Percentiles rank a stretch among this genome's conserved stretches.
Conservation (phyloP, 2,797 vertebrate genomes). For the Lepidocolaptes lacrymiger region DNA sequence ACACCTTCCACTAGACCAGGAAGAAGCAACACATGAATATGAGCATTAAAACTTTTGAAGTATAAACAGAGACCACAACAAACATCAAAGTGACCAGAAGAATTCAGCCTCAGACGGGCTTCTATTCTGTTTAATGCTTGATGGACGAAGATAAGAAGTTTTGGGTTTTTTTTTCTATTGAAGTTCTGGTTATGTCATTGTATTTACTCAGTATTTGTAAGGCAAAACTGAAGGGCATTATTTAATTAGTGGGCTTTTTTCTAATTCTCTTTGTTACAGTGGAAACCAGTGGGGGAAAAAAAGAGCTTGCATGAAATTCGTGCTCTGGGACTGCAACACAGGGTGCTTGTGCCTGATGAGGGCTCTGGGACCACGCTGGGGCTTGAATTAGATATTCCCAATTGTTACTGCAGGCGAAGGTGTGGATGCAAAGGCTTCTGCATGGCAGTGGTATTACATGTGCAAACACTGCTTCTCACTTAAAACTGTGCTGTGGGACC, state of each 20-base stretch:
- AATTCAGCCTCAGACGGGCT: neutral
- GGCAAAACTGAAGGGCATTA: neutral
- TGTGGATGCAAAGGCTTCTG: neutral
- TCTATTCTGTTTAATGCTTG: neutral
- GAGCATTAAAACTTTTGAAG: neutral
- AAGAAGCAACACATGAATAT: neutral
- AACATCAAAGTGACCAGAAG: conserved; percentile 13
- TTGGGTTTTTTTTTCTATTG: neutral
- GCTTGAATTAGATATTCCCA: neutral
- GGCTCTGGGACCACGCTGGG: neutral
- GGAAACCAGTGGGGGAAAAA: neutral
- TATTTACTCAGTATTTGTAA: neutral
- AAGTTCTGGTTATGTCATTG: neutral
- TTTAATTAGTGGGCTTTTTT: neutral
- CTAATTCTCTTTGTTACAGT: neutral
- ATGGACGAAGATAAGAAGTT: neutral
- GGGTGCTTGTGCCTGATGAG: fast-evolving
- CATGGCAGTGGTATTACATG: fast-evolving
- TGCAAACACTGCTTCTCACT: fast-evolving
- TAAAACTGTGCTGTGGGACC: fast-evolving
- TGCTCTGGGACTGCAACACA: neutral
- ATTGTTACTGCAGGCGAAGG: fast-evolving
- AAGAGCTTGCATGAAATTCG: neutral
- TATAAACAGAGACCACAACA: conserved; percentile 16
- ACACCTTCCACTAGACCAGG: neutral